phyloP scores from a whole-genome alignment of 2,797 vertebrate genomes.

The Leptoclinus maculatus region DNA sequence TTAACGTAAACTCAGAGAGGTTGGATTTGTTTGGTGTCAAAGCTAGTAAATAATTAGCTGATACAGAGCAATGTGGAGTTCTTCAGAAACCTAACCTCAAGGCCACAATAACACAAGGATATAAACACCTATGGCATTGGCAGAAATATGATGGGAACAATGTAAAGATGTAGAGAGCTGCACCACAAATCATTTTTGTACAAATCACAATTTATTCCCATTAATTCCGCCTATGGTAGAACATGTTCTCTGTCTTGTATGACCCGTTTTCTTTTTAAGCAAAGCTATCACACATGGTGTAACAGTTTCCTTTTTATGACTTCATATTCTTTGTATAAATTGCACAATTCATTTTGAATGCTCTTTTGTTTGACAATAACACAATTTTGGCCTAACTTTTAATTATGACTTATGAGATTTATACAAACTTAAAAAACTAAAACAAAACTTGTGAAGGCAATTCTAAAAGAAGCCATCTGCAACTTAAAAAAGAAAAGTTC shows the following conservation, averaged over 20 bases:
- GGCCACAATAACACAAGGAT: constrained; percentile 54
- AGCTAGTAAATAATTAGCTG: constrained; percentile 79
- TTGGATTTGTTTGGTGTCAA: constrained; percentile 78
- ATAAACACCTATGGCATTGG: constrained; percentile 60
- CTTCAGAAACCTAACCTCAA: constrained; percentile 57
- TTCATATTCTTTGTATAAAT: background rate
- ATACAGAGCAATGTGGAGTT: constrained; percentile 72
- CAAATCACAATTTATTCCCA: background rate
- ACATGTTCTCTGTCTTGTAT: background rate
- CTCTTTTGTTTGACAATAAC: constrained; percentile 4
- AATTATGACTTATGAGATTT: background rate
- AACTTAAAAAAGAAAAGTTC: background rate
- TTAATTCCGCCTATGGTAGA: background rate
- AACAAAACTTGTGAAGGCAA: constrained; percentile 5
- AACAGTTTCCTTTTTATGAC: background rate
- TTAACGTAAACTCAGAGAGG: constrained; percentile 73
- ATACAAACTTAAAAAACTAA: constrained; percentile 14
- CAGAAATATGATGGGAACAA: constrained; percentile 26
- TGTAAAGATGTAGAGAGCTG: background rate
- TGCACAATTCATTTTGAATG: background rate
- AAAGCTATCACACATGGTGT: background rate
- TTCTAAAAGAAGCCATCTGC: constrained; percentile 20
- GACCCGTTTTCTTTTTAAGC: background rate
- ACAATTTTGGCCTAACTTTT: constrained; percentile 5
- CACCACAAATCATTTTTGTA: background rate